A percentile compares a stretch with the other conserved stretches of the same genome.
Conservation (phyloP, 2,113 vertebrate genomes). For the Choloepus hoffmanni region DNA sequence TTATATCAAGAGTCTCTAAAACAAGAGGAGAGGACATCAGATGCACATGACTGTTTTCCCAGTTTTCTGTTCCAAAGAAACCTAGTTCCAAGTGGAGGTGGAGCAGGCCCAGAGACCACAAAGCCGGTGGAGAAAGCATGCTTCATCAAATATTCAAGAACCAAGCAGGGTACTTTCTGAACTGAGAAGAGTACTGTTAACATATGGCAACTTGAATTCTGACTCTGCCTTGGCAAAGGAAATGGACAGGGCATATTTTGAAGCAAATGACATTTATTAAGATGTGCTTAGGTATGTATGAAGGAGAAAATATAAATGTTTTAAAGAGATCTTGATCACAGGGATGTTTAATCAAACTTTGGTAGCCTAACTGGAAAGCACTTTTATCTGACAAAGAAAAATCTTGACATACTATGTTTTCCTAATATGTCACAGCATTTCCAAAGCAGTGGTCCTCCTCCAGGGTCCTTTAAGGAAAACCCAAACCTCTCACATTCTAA, state of each 20-base stretch:
- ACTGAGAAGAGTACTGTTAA: background rate
- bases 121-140: background rate
- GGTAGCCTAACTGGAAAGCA: constrained; percentile 30
- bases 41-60: constrained; percentile 2
- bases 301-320: constrained; percentile 33
- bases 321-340: background rate
- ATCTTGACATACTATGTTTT: background rate
- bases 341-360: constrained; percentile 34
- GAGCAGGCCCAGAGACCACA: background rate
- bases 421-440: background rate
- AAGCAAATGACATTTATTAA: constrained; percentile 56
- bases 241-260: constrained; percentile 21
- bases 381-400: constrained; percentile 10
- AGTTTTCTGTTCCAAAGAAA: constrained; percentile 48
- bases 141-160: constrained; percentile 16
- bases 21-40: background rate
- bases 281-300: constrained; percentile 31
- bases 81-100: constrained; percentile 33
- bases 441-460: background rate
- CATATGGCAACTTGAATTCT: background rate
- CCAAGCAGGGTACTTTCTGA: background rate
- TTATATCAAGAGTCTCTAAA: background rate
- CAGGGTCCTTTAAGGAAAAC: background rate
- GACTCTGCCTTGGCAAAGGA: constrained; percentile 16
- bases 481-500: background rate